Evolutionary conservation across 2,888 invertebrate genomes (phyloP), one percentile per base, ranked within the genome.

Genomic region (Watsonalla cultraria): DNA sequence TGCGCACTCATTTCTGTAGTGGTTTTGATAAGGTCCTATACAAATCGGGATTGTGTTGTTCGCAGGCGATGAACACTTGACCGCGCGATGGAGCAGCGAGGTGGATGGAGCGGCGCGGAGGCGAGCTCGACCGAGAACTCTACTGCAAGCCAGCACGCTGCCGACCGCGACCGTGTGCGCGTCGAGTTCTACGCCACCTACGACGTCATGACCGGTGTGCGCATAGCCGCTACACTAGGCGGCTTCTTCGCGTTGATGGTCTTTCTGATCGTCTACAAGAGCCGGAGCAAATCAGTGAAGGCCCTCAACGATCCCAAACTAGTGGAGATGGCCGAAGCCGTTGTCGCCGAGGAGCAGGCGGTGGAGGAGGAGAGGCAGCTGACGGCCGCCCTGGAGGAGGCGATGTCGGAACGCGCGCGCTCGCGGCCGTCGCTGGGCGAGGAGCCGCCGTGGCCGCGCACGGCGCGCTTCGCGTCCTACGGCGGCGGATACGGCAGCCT

Each of bases 241-340:
- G 96, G 96, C 70, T 97, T 97, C 87, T 97, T 97, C 88, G 95
- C 96, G 61, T 92, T 97, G 73, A 97, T 97, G 95, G 96, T 97
- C 50, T 94, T 97, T 80, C 92, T 97, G 77, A 95, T 98, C 70
- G 93, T 97, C 62, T 97, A 96, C 92, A 98, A 98, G 87, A 96
- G 96, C 84, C 95, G 95, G 68, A 94, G 94, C 77, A 94, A 94
- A 91, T 93, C 95, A 58, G 92, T 94, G 58, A 94, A 94, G 75
- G 94, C 94, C 51, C 80, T 95, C 59, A 94, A 94, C 79, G 96
- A 96, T 84, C 96, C 96, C 42, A 94, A 95, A 78, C 90, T 96
- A 79, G 96, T 95, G 33, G 95, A 95, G 51, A 92, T 95, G 51
- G 95, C 95, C 0, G 96, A 95, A 60, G 95, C 95, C 2, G 96